A percentile compares a stretch with the other conserved stretches of the same genome.
Conservation (phyloP, 2,113 vertebrate species). For the Lepisosteus oculatus region DNA sequence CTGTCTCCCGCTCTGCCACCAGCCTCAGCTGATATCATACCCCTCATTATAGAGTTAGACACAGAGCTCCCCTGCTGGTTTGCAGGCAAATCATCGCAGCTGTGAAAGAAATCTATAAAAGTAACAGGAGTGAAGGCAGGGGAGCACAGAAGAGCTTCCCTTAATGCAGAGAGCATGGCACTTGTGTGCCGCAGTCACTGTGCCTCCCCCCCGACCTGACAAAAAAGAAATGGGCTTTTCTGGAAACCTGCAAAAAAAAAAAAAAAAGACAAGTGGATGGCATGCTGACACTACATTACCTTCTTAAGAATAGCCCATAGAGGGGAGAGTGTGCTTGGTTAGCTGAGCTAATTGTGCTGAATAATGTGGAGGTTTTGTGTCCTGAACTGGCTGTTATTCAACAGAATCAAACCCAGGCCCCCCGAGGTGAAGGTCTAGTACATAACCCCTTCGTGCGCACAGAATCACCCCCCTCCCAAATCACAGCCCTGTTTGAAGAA, state of each 20-base stretch:
- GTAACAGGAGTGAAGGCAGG: conserved; percentile 38
- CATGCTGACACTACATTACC: too few species aligned
- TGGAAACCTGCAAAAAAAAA: neutral
- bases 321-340: conserved; percentile 26
- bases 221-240: neutral
- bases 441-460: neutral
- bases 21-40: conserved; percentile 58
- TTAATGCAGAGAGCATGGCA: neutral
- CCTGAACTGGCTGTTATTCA: conserved; percentile 23
- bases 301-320: too few species aligned
- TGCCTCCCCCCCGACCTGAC: neutral
- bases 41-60: conserved; percentile 57
- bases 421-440: conserved; percentile 4
- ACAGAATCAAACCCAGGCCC: conserved; percentile 6
- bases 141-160: conserved; percentile 33
- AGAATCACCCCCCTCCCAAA: neutral
- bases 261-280: neutral
- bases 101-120: conserved; percentile 37
- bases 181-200: neutral
- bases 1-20: neutral
- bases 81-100: conserved; percentile 26
- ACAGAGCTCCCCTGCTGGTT: conserved; percentile 43
- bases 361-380: conserved; percentile 37
- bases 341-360: conserved; percentile 40
- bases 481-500: neutral